These are phyloP conservation scores for Oceanodroma leucorhoa DNA, from an alignment of 2,797 vertebrate species.

Conservation along the genomic window DNA sequence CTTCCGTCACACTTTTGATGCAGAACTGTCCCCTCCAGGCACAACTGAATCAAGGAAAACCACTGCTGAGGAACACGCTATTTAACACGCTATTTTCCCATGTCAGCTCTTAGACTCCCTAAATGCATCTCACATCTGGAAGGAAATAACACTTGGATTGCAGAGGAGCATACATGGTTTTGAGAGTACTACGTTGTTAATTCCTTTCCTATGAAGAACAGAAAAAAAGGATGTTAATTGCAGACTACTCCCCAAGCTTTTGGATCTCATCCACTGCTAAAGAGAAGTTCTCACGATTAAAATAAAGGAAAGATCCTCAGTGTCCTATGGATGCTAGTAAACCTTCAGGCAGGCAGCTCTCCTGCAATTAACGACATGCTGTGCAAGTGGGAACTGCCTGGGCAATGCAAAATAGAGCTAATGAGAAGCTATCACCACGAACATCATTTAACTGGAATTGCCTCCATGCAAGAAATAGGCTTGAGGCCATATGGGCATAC, in stretches of 20 bases:
- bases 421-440: neutral
- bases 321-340: slow-evolving; percentile 1
- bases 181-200: neutral
- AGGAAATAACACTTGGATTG: slow-evolving; percentile 14
- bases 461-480: neutral
- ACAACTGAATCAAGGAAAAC: slow-evolving; percentile 27
- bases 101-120: neutral
- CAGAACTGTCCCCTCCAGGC: slow-evolving; percentile 34
- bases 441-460: neutral
- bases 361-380: slow-evolving; percentile 20
- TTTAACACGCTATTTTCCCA: neutral
- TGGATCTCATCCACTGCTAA: slow-evolving; percentile 15
- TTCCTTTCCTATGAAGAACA: neutral
- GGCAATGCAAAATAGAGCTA: neutral
- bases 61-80: neutral
- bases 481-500: neutral
- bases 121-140: slow-evolving; percentile 24
- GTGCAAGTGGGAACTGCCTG: neutral
- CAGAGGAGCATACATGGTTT: neutral
- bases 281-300: neutral
- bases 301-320: slow-evolving; percentile 20
- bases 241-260: slow-evolving; percentile 33
- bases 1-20: neutral
- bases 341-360: slow-evolving; percentile 31
- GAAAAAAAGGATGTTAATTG: slow-evolving; percentile 6